Conservation (phyloP, 2,113 vertebrate genomes). For the Periophthalmodon schlosseri region DNA sequence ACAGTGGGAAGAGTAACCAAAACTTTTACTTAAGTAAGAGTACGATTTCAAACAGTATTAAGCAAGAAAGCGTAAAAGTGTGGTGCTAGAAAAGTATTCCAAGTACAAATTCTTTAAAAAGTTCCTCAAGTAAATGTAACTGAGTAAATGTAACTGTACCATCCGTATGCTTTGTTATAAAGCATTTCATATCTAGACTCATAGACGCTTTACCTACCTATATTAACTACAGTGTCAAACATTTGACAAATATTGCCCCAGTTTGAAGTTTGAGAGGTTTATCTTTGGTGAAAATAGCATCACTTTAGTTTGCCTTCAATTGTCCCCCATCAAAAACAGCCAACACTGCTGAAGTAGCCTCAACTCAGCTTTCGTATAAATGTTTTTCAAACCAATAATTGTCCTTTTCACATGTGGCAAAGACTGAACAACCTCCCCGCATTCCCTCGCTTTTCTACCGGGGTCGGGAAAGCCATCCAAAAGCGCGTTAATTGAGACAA, state of each 20-base stretch:
- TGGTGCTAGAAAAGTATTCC: no score
- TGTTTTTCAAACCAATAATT: conserved; percentile 84
- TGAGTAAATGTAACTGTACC: no score
- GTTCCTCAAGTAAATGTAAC: no score
- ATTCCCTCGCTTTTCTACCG: conserved; percentile 43
- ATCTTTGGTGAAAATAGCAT: conserved; percentile 12
- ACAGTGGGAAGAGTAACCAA: no score
- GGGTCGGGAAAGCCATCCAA: conserved; percentile 50
- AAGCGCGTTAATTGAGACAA: conserved; percentile 79
- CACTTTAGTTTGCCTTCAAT: not conserved
- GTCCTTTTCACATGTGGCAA: conserved; percentile 79
- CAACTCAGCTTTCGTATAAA: conserved; percentile 80
- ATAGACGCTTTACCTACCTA: no score
- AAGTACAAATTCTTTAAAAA: no score
- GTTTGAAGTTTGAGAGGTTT: not conserved
- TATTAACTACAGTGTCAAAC: not conserved
- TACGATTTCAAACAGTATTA: no score
- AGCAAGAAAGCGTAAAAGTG: no score
- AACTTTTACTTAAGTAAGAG: no score
- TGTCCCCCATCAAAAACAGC: conserved; percentile 66
- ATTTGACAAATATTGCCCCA: not conserved
- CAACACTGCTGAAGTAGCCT: conserved; percentile 79
- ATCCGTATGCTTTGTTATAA: no score
- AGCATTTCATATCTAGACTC: no score
- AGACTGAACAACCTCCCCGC: conserved; percentile 60